phyloP scores from a whole-genome alignment of 2,888 invertebrate species.

The Stenoptilia bipunctidactyla region DNA sequence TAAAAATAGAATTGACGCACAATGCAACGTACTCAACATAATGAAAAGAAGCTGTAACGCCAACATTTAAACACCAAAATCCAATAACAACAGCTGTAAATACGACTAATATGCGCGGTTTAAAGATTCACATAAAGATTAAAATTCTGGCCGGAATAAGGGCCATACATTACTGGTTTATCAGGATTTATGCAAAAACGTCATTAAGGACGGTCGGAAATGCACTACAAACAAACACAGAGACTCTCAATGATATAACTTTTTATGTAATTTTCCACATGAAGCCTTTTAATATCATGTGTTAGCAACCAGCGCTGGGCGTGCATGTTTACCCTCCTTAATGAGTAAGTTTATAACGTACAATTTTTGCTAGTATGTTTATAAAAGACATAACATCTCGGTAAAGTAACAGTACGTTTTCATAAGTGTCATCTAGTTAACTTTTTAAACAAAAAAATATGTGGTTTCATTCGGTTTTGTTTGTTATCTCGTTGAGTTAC shows the following conservation, averaged over 20 bases:
- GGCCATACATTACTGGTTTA: background rate
- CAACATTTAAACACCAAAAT: no score
- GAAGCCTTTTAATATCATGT: constrained; percentile 18
- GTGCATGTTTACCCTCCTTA: constrained; percentile 23
- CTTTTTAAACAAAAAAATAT: constrained; percentile 20
- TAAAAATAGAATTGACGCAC: no score
- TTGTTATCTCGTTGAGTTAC: background rate
- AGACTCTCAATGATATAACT: no score
- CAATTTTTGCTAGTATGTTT: constrained; percentile 34
- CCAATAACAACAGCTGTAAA: no score
- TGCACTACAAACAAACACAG: no score
- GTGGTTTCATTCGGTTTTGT: constrained; percentile 18
- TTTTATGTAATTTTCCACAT: background rate
- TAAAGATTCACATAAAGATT: background rate
- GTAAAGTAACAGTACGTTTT: constrained; percentile 18
- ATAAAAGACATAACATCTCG: constrained; percentile 27
- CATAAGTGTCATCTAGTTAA: constrained; percentile 19
- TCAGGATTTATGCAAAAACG: background rate
- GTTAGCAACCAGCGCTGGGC: constrained; percentile 15
- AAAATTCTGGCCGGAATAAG: background rate
- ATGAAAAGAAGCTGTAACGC: no score
- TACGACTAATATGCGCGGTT: no score
- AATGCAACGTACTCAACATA: no score
- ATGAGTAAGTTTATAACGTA: constrained; percentile 31
- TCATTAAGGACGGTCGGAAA: no score